Conservation (phyloP, 2,113 vertebrate genomes). For the Protobothrops mucrosquamatus region DNA sequence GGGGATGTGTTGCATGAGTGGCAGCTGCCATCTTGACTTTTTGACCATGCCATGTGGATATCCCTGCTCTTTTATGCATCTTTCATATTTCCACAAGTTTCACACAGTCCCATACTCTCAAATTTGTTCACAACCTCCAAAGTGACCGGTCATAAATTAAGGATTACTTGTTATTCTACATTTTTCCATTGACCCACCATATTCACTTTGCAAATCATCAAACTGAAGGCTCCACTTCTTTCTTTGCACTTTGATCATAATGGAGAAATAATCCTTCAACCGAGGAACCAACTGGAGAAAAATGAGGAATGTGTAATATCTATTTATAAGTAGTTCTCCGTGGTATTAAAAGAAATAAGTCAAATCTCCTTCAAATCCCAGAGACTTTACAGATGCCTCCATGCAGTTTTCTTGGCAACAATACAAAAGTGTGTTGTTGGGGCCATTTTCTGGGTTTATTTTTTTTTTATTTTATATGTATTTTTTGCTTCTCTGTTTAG, state of each 20-base stretch:
- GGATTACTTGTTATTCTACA: not conserved
- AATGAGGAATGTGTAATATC: not conserved
- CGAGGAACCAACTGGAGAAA: not conserved
- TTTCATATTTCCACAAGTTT: not conserved
- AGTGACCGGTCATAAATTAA: not conserved
- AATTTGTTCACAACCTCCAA: not conserved
- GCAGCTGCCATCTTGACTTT: not conserved
- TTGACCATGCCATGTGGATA: not conserved
- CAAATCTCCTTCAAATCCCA: not conserved
- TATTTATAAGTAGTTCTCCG: not conserved
- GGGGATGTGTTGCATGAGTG: not conserved
- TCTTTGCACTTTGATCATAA: not conserved
- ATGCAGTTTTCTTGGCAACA: not conserved
- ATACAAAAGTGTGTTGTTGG: not conserved
- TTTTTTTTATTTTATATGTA: not conserved
- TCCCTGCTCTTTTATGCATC: not conserved
- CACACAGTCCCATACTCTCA: not conserved
- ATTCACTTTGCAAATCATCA: not conserved
- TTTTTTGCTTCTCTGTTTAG: not conserved
- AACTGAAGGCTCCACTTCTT: not conserved
- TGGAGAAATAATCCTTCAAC: not conserved
- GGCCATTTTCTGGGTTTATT: not conserved
- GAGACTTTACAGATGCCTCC: not conserved
- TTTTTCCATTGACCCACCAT: not conserved
- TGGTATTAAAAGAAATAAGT: not conserved